phyloP scores from a whole-genome alignment of 2,113 vertebrate genomes.

The Percina caprodes region DNA sequence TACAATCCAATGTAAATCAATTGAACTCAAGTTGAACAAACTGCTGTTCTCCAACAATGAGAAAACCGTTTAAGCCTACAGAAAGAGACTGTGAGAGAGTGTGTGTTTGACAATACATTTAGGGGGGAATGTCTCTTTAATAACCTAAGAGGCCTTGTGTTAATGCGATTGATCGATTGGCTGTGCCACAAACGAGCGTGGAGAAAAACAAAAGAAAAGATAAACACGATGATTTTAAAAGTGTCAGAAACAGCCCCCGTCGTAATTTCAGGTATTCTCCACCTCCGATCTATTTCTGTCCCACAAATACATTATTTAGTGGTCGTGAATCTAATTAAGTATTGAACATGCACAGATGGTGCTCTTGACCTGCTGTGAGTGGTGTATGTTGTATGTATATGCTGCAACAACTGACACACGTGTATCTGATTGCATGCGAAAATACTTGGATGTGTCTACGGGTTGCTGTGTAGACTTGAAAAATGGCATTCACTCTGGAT shows the following conservation, averaged over 20 bases:
- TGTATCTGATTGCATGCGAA: slow-evolving; percentile 52
- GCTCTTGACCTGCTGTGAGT: slow-evolving; percentile 75
- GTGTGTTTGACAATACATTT: not conserved
- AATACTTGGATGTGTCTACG: not conserved
- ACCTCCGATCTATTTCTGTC: slow-evolving; percentile 49
- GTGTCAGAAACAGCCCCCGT: slow-evolving; percentile 35
- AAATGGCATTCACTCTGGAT: not conserved
- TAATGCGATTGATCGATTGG: slow-evolving; percentile 34
- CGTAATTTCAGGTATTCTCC: slow-evolving; percentile 64
- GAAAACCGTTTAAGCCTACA: not conserved
- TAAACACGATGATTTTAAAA: slow-evolving; percentile 36
- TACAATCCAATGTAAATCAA: not conserved
- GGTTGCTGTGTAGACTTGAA: not conserved
- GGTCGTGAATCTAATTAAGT: slow-evolving; percentile 81
- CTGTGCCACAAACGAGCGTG: not conserved
- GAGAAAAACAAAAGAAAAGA: not conserved
- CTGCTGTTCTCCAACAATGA: not conserved
- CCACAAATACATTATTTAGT: slow-evolving; percentile 77
- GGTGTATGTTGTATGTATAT: slow-evolving; percentile 48
- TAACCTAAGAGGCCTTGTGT: slow-evolving; percentile 4
- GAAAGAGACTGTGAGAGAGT: not conserved
- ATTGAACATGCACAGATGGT: slow-evolving; percentile 84
- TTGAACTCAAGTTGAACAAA: not conserved
- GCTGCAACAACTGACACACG: slow-evolving; percentile 46
- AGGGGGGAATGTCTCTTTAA: slow-evolving; percentile 15